phyloP scores from a whole-genome alignment of 2,888 invertebrate genomes.

The Gari tellinella region DNA sequence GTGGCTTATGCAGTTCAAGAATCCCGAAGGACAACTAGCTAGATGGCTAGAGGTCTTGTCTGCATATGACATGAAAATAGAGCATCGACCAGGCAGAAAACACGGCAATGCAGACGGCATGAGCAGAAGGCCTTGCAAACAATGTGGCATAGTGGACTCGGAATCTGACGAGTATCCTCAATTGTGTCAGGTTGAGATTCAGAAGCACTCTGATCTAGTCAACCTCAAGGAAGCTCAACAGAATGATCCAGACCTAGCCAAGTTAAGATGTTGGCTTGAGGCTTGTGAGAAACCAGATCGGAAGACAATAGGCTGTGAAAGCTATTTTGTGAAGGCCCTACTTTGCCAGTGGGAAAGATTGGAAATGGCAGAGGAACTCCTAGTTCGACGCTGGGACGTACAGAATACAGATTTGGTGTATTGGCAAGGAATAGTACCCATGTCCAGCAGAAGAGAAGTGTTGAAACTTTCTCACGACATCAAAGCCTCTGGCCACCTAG shows the following conservation, averaged over 20 bases:
- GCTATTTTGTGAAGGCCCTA: too few species aligned
- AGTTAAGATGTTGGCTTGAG: slow-evolving; percentile 12
- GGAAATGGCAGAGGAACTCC: background rate
- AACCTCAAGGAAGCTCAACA: slow-evolving; percentile 3
- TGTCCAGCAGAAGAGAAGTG: slow-evolving; percentile 2
- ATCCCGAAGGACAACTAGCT: too few species aligned
- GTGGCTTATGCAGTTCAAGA: too few species aligned
- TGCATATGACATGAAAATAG: too few species aligned
- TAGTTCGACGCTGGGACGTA: slow-evolving; percentile 1
- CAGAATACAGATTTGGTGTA: background rate
- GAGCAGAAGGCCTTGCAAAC: slow-evolving; percentile 16
- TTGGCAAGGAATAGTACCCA: slow-evolving; percentile 9
- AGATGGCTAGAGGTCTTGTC: too few species aligned
- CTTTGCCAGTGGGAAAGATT: slow-evolving; percentile 15
- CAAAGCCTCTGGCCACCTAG: too few species aligned
- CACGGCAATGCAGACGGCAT: too few species aligned
- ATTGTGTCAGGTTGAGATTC: background rate
- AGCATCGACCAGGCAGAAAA: too few species aligned
- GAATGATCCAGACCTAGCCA: slow-evolving; percentile 12
- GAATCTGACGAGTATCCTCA: too few species aligned
- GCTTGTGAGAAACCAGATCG: background rate
- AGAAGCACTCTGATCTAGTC: background rate
- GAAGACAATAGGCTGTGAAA: slow-evolving; percentile 1
- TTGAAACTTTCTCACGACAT: slow-evolving; percentile 22
- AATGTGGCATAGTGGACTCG: slow-evolving; percentile 1